Evolutionary conservation across 1,140 invertebrate genomes (phyloP).

Genomic region (Nasonia giraulti): DNA sequence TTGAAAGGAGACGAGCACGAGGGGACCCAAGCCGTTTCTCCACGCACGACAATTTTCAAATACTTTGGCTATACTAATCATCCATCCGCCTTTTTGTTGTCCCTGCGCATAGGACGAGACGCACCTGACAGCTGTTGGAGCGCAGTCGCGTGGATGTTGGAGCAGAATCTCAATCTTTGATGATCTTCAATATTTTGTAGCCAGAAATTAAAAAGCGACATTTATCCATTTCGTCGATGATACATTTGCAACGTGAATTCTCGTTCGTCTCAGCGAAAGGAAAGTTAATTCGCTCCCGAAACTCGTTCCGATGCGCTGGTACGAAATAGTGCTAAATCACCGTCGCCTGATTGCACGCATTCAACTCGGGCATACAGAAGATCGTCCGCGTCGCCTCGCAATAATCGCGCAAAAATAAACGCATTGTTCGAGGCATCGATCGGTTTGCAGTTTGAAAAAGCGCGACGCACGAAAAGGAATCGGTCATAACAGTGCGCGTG

Average conservation of each 20-base stretch:
- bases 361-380: neutral
- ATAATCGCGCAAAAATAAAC: neutral
- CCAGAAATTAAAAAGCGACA: neutral
- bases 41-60: neutral
- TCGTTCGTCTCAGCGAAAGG: neutral
- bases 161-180: too few relatives aligned
- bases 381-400: neutral
- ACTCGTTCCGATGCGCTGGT: neutral
- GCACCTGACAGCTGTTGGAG: neutral
- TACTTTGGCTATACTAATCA: constrained; percentile 20
- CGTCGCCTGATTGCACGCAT: neutral
- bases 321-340: neutral
- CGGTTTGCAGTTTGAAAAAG: neutral
- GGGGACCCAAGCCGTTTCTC: neutral
- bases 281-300: neutral
- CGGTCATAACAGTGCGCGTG: neutral
- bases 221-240: neutral
- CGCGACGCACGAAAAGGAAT: neutral
- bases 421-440: neutral
- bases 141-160: too few relatives aligned
- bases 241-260: too few relatives aligned
- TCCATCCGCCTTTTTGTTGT: neutral
- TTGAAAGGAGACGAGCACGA: too few relatives aligned
- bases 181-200: neutral
- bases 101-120: neutral